Conservation (phyloP, 1,140 invertebrate genomes). For the Panagrolaimus sp. region DNA sequence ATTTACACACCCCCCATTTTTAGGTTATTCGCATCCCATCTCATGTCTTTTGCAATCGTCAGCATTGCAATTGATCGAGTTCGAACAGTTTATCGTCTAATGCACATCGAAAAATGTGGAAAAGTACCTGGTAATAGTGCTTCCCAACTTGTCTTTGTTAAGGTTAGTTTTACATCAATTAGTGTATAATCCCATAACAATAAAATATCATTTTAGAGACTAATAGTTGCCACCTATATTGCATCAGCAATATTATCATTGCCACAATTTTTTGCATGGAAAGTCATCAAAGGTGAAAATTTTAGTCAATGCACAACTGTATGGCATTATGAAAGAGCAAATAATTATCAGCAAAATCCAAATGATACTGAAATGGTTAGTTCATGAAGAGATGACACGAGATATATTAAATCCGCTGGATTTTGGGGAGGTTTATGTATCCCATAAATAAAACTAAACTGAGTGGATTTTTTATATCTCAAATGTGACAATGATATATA, state of each 20-base stretch:
- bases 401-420: no score
- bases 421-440: no score
- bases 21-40: conserved; percentile 47
- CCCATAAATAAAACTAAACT: no score
- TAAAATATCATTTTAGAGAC: conserved; percentile 21
- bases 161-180: conserved; percentile 18
- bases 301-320: conserved; percentile 42
- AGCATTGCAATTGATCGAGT: conserved; percentile 43
- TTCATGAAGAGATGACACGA: no score
- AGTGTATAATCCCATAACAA: neutral
- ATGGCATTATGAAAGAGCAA: conserved; percentile 37
- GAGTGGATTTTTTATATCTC: no score
- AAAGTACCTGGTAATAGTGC: conserved; percentile 4
- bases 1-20: neutral
- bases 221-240: conserved; percentile 36
- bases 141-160: conserved; percentile 34
- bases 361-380: neutral
- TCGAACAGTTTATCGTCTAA: conserved; percentile 43
- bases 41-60: conserved; percentile 46
- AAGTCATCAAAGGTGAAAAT: conserved; percentile 37
- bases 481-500: no score
- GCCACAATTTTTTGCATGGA: conserved; percentile 46
- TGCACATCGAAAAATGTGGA: conserved; percentile 40
- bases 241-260: conserved; percentile 40
- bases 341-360: conserved; percentile 31